Base-by-base conservation (phyloP, 2,113 vertebrate genomes). In the Dasypus novemcinctus region DNA sequence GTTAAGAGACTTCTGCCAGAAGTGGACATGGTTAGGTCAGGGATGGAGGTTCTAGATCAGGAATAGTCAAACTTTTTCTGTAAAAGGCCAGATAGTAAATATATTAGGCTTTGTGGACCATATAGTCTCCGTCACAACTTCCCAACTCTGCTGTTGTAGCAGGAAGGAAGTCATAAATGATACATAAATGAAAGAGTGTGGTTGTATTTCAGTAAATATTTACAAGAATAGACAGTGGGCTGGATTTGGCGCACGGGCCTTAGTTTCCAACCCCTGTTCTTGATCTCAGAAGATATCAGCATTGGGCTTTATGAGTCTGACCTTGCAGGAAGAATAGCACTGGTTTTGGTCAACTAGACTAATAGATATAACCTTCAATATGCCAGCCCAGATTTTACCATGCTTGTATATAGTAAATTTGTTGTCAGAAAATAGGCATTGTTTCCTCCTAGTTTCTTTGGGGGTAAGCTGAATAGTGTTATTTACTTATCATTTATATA, bases 401-500 rank as follows among this genome's bases (percentile, higher is more conserved):
- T 59, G 41, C 54, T 25, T 92, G 5, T 64, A 15, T 72, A 11
- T 87, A 75, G 54, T 63, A 64, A 66, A 82, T 52, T 59, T 36
- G 21, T 90, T 90, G 7, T 72, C 66, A 80, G 63, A 76, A 72
- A 52, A 94, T 59, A 13, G 20, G 2, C 27, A 25, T 64, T 54
- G 8, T 74, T 87, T 66, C 11, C 12, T 76, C 38, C 63, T 90
- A 38, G 12, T 7, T 78, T 76, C 64, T 91, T 82, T 74, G 21
- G 33, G 52, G 12, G 7, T 83, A 59, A 88, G 82, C 41, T 1
- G 10, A 74, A 64, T 71, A 46, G 25, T 46, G 18, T 91, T 54
- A 59, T 76, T 91, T 93, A 83, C 43, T 80, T 72, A 71, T n/a
- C 43, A 69, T 27, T 85, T 91, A 74, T 89, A 82, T 43, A 59